Evolutionary conservation across 2,113 vertebrate genomes (phyloP), one percentile per base, ranked within the genome.

Genomic region (Sebastes fasciatus): DNA sequence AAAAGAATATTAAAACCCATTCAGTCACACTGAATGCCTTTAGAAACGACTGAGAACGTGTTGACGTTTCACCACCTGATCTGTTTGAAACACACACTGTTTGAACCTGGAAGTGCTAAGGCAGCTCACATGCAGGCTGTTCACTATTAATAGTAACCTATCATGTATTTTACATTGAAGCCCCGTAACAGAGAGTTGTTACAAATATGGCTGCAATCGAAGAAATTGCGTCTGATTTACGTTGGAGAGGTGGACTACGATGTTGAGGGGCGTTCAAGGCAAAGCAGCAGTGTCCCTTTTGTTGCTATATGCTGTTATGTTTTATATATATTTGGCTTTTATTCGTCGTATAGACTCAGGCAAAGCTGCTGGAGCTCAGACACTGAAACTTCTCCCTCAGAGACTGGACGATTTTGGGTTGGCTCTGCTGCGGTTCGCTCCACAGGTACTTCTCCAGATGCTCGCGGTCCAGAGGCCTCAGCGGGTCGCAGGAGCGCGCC

Each of bases 291-390:
- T 63, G 83, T 84, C 86, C 79, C 45, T 70, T 77, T 73, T 62
- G 63, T 79, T 88, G 75, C 67, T 80, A 73, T 78, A 52, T 64
- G 60, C 55, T 79, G 78, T 74, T 34, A 34, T 61, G 19, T 83
- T 60, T 34, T 43, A 62, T 13, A 19, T 74, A 78, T 70, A 80
- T 90, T 91, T 87, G 86, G 85, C 77, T 84, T 91, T 72, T 63
- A 45, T 80, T 86, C 46, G 21, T 66, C 26, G 6, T 14, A n/a
- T 4, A 34, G 65, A 62, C 51, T 93, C 79, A 94, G 58, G 93
- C 97, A 80, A 99, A 99, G 86, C 98, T 99, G 89, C 97, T 99
- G 60, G 98, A 99, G 86, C 98, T 98, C 80, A 99, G 97, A 96
- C 98, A 99, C 77, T 99, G 98, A 85, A 99, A 98, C 91, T 99